Conservation (phyloP, 2,797 vertebrate genomes). For the Knipowitschia caucasica region DNA sequence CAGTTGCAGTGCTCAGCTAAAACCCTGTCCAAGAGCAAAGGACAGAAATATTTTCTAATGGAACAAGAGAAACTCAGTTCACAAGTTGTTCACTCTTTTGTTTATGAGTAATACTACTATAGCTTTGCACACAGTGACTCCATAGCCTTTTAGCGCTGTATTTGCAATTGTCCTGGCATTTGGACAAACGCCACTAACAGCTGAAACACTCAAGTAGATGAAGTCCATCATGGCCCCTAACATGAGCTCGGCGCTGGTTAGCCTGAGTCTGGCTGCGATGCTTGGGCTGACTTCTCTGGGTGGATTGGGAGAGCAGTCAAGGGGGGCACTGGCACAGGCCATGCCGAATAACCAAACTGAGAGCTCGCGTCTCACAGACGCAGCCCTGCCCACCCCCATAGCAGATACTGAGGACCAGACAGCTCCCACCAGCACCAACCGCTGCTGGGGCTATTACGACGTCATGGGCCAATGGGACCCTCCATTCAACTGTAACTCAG, state of each 20-base stretch:
- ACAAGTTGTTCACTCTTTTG: neutral
- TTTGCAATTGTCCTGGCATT: constrained; percentile 44
- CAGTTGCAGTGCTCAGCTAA: constrained; percentile 33
- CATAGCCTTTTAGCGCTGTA: constrained; percentile 1
- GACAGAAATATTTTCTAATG: constrained; percentile 24
- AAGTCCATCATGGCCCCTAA: constrained; percentile 57
- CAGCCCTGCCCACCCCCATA: constrained; percentile 63
- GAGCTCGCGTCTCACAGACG: constrained; percentile 61
- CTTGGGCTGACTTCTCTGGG: constrained; percentile 76
- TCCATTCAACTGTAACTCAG: constrained; percentile 92
- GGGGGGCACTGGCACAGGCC: constrained; percentile 60
- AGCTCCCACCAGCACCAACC: constrained; percentile 62
- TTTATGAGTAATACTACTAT: constrained; percentile 5
- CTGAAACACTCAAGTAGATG: constrained; percentile 16
- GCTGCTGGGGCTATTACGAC: constrained; percentile 94
- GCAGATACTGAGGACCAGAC: constrained; percentile 47
- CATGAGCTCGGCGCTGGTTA: constrained; percentile 41
- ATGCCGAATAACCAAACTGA: constrained; percentile 59
- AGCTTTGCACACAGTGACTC: neutral
- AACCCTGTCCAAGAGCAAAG: constrained; percentile 38
- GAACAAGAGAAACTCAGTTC: constrained; percentile 11
- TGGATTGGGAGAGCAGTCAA: constrained; percentile 54
- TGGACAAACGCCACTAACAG: constrained; percentile 33
- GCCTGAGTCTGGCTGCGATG: constrained; percentile 66
- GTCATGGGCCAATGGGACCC: constrained; percentile 99